Evolutionary conservation across 2,113 vertebrate species (phyloP).

Genomic region (Penelope pileata): DNA sequence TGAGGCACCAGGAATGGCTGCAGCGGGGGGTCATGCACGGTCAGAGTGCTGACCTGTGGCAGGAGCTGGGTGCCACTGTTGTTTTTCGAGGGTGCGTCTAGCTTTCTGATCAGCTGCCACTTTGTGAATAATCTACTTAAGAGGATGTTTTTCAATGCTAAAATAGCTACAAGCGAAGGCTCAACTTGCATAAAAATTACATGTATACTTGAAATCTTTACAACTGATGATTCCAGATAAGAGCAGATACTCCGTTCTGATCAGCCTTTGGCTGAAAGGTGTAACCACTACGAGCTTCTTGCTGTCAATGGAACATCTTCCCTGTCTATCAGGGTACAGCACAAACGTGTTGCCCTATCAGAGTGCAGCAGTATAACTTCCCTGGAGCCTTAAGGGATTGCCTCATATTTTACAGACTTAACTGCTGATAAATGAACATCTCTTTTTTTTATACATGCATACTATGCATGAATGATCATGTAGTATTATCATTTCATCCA

Average conservation of each 20-base stretch:
- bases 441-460: not conserved
- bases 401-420: conserved; percentile 44
- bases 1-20: conserved; percentile 4
- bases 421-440: conserved; percentile 51
- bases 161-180: conserved; percentile 46
- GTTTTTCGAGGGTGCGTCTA: not conserved
- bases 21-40: not conserved
- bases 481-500: conserved; percentile 38
- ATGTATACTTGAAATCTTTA: conserved; percentile 68
- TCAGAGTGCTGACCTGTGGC: conserved; percentile 1
- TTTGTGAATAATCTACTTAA: conserved; percentile 50
- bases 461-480: conserved; percentile 53
- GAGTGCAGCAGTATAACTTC: not conserved
- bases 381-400: conserved; percentile 52
- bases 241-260: conserved; percentile 25
- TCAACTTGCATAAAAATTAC: conserved; percentile 68
- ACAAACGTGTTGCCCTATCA: conserved; percentile 55
- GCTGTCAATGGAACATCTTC: conserved; percentile 60
- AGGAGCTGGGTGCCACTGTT: not conserved
- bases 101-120: conserved; percentile 33
- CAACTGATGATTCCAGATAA: conserved; percentile 68
- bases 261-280: conserved; percentile 68
- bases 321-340: conserved; percentile 37
- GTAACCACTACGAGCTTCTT: conserved; percentile 38
- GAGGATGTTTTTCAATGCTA: conserved; percentile 35